Base-by-base conservation (phyloP, 2,113 vertebrate species). In the Corythornis madagascariensis region DNA sequence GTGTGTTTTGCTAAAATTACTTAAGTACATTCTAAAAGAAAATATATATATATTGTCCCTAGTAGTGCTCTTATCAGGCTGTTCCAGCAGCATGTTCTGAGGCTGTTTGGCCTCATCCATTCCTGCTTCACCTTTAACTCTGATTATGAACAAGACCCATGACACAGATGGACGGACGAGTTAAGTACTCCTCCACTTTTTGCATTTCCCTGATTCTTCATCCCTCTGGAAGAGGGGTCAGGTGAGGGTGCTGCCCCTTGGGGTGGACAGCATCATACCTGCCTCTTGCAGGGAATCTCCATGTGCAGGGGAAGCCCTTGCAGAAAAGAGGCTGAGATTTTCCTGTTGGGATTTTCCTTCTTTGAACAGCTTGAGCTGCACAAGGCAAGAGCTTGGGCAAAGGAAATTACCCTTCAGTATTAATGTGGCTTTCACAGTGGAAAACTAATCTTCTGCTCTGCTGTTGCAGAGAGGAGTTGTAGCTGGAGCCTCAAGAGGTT, bases 211-310 rank as follows among this genome's bases (percentile, higher is more conserved):
- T 1, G 3, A 2, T 77, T 83, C 56, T 69, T 72, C 35, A 28
- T 42, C 2, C 5, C 8, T 3, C 26, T 79, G 63, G 69, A 82
- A 18, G 8, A 19, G 26, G 13, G 18, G 8, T 57, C 29, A 38
- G 55, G 10, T 43, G 57, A 55, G 1, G 2, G 9, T 72, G 40
- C 79, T 79, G 22, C 19, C 48, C 67, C 22, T 10, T 5, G 2
- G 40, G 25, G 8, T 4, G 0, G 47, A 16, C 55, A 50, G 45
- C 13, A 8, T 61, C 75, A 45, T 35, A 53, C 43, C 28, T 63
- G 64, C 48, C 25, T 70, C 72, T 43, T 3, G 0, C 0, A 1
- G 43, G 42, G 31, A 7, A 31, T 66, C 9, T 13, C 13, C 8
- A 0, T 10, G 4, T 38, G 48, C 33, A 26, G 43, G 35, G n/a